Base-by-base conservation (phyloP, 2,888 invertebrate species). In the Drosophila anomelani region DNA sequence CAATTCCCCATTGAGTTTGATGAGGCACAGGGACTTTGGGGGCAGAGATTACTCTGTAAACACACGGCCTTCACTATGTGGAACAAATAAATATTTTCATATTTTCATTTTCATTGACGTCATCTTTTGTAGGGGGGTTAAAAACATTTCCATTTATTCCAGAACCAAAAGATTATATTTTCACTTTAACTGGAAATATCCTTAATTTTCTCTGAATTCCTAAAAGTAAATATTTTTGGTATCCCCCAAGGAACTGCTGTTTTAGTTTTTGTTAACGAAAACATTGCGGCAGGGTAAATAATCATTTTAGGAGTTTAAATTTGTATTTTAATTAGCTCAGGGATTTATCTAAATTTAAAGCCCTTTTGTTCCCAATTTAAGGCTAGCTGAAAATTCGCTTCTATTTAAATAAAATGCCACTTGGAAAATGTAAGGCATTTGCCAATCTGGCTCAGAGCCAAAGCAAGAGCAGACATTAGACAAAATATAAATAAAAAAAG, bases 41-140 rank as follows among this genome's bases (percentile, higher is more conserved):
- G 32, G 46, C 62, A 61, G 43, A 60, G 61, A 66, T 66, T 51
- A n/a, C 29, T 44, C 34, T 36, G 34, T 56, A 49, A 66, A 66
- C 46, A 64, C 63, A 39, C 47, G 59, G 17, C 34, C 63, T 34
- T 46, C 23, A 36, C n/a, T 34, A 36, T 49, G 4, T 59, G 34
- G 38, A 53, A 53, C 51, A 53, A 36, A 53, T 41, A n/a, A 20
- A 61, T 51, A 34, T 34, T n/a, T 20, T 66, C 20, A 36, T n/a
- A n/a, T n/a, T n/a, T n/a, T n/a, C n/a, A n/a, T n/a, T n/a, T n/a
- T n/a, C n/a, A 41, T 55, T 64, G 66, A 64, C 64, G 67, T 68
- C 64, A 68, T 29, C 9, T n/a, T 39, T 34, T 29, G 15, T 12
- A 23, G 23, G 23, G 17, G 64, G 47, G 38, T 7, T 7, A 39